Evolutionary conservation across 2,113 vertebrate genomes (phyloP).

Genomic region (Eleginops maclovinus): DNA sequence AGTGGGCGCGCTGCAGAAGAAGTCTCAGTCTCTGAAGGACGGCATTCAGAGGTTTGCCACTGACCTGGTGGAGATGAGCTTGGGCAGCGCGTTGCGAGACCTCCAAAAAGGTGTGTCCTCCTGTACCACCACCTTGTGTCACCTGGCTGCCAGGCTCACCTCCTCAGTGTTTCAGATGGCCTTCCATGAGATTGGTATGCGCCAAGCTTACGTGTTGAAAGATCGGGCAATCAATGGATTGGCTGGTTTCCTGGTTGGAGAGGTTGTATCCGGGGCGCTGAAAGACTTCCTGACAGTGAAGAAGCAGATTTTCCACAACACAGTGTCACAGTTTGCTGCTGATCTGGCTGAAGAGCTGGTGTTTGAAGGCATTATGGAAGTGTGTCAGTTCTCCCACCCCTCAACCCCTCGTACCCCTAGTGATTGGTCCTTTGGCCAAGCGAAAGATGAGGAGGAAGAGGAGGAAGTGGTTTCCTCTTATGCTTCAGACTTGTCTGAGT

Average conservation of each 20-base stretch:
- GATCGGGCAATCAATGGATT: constrained; percentile 91
- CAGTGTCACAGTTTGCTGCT: constrained; percentile 90
- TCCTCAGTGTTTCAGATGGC: constrained; percentile 97
- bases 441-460: constrained; percentile 83
- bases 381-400: constrained; percentile 96
- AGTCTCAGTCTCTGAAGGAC: constrained; percentile 88
- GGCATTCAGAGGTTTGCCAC: constrained; percentile 95
- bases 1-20: constrained; percentile 85
- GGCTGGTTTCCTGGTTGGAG: constrained; percentile 91
- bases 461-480: constrained; percentile 92
- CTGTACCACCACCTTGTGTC: constrained; percentile 93
- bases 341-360: constrained; percentile 96
- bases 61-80: constrained; percentile 95
- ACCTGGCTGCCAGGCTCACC: constrained; percentile 92
- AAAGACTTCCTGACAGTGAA: constrained; percentile 92
- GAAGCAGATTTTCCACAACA: constrained; percentile 94
- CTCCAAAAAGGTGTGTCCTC: constrained; percentile 94
- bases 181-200: constrained; percentile 95
- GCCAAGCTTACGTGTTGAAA: constrained; percentile 89
- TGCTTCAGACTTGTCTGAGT: constrained; percentile 95
- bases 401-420: constrained; percentile 86
- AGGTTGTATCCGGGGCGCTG: constrained; percentile 92
- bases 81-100: constrained; percentile 94
- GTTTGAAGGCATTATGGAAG: constrained; percentile 99
- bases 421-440: constrained; percentile 82